These are phyloP conservation scores for Apeltes quadracus DNA, from an alignment of 2,113 vertebrate genomes.

Conservation along the genomic window DNA sequence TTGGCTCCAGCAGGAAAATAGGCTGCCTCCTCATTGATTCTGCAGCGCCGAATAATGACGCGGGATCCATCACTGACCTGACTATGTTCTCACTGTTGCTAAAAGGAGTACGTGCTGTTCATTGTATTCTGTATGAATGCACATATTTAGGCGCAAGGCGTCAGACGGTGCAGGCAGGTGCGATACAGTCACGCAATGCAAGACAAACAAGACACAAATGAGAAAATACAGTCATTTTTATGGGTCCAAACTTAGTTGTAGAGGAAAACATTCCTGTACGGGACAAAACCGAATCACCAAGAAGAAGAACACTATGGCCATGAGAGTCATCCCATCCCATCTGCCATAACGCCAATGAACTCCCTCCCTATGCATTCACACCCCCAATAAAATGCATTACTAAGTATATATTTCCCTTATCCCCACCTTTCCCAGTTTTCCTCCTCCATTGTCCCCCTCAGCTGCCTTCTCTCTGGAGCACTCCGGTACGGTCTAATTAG, in stretches of 20 bases:
- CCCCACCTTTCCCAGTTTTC: constrained; percentile 27
- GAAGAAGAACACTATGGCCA: constrained; percentile 1
- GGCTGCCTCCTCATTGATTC: constrained; percentile 66
- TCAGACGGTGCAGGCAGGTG: constrained; percentile 15
- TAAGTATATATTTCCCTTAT: constrained; percentile 46
- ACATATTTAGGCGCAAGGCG: constrained; percentile 40
- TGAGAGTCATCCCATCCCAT: too few relatives aligned
- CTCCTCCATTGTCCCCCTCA: constrained; percentile 25
- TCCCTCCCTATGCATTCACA: constrained; percentile 45
- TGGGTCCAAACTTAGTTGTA: background rate
- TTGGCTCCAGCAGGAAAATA: constrained; percentile 48
- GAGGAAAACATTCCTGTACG: constrained; percentile 15
- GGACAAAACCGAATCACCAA: constrained; percentile 11
- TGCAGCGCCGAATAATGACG: constrained; percentile 52
- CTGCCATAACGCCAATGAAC: constrained; percentile 35
- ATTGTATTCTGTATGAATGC: constrained; percentile 46
- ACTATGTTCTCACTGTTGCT: constrained; percentile 45
- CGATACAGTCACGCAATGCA: constrained; percentile 8
- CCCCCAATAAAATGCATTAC: constrained; percentile 58
- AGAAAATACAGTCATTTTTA: constrained; percentile 6
- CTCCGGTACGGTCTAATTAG: constrained; percentile 74
- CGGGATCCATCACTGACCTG: constrained; percentile 66
- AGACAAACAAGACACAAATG: constrained; percentile 37
- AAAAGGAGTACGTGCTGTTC: constrained; percentile 45
- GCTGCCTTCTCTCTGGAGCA: constrained; percentile 52